These are phyloP conservation scores for Indicator indicator DNA, from an alignment of 2,113 vertebrate genomes.

Conservation along the genomic window DNA sequence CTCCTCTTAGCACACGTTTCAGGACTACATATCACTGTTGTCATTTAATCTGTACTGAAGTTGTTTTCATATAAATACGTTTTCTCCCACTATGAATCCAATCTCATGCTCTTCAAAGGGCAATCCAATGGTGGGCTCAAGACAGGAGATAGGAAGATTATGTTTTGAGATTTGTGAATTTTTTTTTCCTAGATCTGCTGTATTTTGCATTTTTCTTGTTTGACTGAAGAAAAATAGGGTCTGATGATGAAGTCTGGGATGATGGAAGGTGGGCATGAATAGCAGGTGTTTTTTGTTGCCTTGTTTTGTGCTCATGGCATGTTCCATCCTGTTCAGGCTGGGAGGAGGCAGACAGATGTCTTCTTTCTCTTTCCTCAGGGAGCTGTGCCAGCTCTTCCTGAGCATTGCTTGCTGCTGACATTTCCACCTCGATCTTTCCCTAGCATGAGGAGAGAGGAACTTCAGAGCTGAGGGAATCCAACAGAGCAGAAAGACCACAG, in stretches of 20 bases:
- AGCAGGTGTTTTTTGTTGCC: not conserved
- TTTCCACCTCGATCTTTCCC: not conserved
- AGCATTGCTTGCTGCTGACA: not conserved
- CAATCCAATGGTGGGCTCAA: not conserved
- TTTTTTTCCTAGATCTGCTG: not conserved
- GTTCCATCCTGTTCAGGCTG: not conserved
- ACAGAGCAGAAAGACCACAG: not conserved
- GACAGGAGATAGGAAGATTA: no score
- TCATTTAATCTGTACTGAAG: not conserved
- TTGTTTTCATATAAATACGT: not conserved
- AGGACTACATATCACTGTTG: not conserved
- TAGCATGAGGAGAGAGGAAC: not conserved
- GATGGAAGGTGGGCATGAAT: accelerated
- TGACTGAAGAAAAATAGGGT: not conserved
- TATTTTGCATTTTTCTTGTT: not conserved
- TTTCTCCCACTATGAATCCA: not conserved
- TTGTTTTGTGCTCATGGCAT: not conserved
- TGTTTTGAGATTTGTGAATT: not conserved
- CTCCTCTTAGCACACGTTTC: not conserved
- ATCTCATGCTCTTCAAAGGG: not conserved
- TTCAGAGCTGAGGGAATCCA: accelerated
- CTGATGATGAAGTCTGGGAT: not conserved
- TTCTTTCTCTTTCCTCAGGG: not conserved
- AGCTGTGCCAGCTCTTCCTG: not conserved
- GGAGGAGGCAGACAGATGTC: not conserved